Evolutionary conservation across 2,113 vertebrate species (phyloP).

Genomic region (Cromileptes altivelis): DNA sequence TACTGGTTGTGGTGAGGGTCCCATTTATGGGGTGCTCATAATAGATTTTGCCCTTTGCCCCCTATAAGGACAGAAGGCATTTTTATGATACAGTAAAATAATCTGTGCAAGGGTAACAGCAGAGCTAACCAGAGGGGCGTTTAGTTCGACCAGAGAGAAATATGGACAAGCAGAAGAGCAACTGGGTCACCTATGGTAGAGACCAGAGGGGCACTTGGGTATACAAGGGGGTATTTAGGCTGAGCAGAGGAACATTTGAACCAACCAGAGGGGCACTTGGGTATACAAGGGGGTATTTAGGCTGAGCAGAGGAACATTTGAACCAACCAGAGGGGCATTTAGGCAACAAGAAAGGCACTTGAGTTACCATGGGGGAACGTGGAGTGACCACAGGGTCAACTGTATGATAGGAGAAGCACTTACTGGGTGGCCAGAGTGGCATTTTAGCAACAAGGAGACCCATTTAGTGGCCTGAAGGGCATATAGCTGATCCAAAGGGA

Average conservation of each 20-base stretch:
- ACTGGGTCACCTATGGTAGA: neutral
- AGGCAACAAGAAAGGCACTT: neutral
- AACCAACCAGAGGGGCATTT: neutral
- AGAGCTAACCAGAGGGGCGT: neutral
- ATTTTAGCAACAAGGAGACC: neutral
- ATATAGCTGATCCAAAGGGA: too few relatives aligned
- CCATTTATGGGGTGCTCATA: neutral
- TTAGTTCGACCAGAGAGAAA: neutral
- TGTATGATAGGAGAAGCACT: neutral
- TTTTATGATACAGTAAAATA: neutral
- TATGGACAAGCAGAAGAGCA: neutral
- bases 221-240: neutral
- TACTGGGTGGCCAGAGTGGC: neutral
- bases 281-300: neutral
- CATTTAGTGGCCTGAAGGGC: neutral
- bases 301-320: neutral
- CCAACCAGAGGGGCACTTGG: neutral
- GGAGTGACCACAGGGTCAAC: neutral
- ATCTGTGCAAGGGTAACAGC: neutral
- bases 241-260: neutral
- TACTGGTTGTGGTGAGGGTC: neutral
- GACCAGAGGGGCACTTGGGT: neutral
- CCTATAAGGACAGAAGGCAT: neutral
- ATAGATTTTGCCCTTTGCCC: neutral
- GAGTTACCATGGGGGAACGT: neutral